Conservation (phyloP, 2,113 vertebrate genomes). For the Chitala chitala region DNA sequence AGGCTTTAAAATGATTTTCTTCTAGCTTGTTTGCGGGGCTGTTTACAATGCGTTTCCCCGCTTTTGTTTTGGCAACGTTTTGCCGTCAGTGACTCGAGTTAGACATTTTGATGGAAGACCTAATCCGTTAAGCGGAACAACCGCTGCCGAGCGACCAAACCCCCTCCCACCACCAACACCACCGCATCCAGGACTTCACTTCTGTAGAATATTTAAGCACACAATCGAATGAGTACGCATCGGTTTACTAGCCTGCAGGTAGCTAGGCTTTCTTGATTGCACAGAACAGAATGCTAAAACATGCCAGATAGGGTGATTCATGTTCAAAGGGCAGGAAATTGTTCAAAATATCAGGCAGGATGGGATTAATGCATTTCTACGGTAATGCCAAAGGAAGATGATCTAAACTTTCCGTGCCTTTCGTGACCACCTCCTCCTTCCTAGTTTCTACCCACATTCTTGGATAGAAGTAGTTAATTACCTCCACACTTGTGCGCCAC, state of each 20-base stretch:
- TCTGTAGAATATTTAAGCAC: neutral
- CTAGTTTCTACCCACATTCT: neutral
- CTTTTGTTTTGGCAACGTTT: neutral
- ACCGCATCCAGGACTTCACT: neutral
- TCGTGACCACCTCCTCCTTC: neutral
- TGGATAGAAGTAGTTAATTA: conserved; percentile 23
- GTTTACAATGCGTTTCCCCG: neutral
- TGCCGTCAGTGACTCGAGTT: neutral
- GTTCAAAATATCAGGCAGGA: neutral
- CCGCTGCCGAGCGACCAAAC: neutral
- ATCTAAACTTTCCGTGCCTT: neutral
- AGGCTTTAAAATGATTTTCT: neutral
- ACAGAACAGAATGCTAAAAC: neutral
- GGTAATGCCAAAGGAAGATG: too few species aligned
- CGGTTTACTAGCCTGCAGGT: neutral
- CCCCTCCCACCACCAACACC: too few species aligned
- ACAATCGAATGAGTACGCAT: conserved; percentile 14
- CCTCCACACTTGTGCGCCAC: neutral
- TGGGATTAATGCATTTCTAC: neutral
- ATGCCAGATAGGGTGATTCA: neutral
- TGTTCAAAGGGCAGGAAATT: neutral
- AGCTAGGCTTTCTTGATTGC: neutral
- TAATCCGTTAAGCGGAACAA: neutral
- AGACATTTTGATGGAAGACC: conserved; percentile 9
- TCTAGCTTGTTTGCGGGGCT: neutral